These are phyloP conservation scores for Tenthredo amoena DNA, from an alignment of 2,888 invertebrate genomes.

Conservation along the genomic window DNA sequence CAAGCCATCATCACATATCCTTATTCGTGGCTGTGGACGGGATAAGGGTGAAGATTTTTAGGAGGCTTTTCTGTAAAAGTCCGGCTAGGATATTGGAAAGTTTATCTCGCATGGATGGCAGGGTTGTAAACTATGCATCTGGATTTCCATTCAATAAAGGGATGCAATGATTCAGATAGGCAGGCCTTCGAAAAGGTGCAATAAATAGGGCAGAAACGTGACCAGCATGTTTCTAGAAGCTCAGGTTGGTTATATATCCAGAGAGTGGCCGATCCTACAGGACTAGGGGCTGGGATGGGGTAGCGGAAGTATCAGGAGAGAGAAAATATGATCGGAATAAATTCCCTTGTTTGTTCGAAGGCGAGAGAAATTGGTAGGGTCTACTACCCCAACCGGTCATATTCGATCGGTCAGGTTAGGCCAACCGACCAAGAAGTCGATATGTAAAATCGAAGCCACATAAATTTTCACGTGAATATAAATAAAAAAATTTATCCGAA, in stretches of 20 bases:
- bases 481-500: conserved; percentile 30
- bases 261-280: conserved; percentile 9
- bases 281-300: conserved; percentile 48
- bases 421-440: conserved; percentile 35
- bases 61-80: background rate
- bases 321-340: conserved; percentile 53
- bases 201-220: conserved; percentile 73
- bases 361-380: conserved; percentile 45
- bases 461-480: conserved; percentile 37
- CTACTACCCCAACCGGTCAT: conserved; percentile 20
- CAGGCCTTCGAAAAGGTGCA: conserved; percentile 69
- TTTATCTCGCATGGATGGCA: conserved; percentile 63
- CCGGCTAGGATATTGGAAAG: conserved; percentile 69
- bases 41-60: background rate
- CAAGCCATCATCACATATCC: background rate
- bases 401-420: conserved; percentile 34
- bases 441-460: conserved; percentile 48
- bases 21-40: background rate
- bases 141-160: conserved; percentile 70
- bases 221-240: conserved; percentile 63
- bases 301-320: conserved; percentile 43
- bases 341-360: conserved; percentile 49
- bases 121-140: conserved; percentile 62
- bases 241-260: conserved; percentile 11
- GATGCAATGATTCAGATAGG: conserved; percentile 71